Base-by-base conservation (phyloP, 2,797 vertebrate genomes). In the Carapus acus region DNA sequence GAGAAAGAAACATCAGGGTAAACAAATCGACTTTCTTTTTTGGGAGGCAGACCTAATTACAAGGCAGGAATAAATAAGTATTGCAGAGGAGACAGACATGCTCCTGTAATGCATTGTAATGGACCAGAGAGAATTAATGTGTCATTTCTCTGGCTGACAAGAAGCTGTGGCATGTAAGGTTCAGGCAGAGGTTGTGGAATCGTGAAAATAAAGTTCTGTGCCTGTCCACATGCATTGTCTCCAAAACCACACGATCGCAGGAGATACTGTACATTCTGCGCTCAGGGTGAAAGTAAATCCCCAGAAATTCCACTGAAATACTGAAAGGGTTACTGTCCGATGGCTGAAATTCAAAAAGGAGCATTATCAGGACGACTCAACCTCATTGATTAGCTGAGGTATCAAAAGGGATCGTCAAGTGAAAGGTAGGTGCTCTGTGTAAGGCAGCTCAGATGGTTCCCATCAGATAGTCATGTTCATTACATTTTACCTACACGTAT, bases 1-100 rank as follows among this genome's bases (percentile, higher is more conserved):
- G 80, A 84, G 80, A 80, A 82, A 80, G 78, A 85, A 85, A 78
- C 73, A 74, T 71, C 4, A 43, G 58, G 57, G 74, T 80, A 85
- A 85, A 87, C 82, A 87, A 84, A 86, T 86, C 29, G 67, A 71
- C 79, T 79, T 79, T 76, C n/a, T n/a, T n/a, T 80, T 62, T 63
- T 69, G 40, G 69, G 73, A 77, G 62, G 69, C 70, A 60, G 65
- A 58, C 72, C 79, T 85, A 84, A 86, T 88, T 86, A 85, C 72
- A 82, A 70, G 79, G 72, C 73, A 76, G 63, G 69, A 76, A 85
- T 85, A 81, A 83, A 85, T 82, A 79, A 79, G 71, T 67, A 72
- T 76, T 67, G 74, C 69, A 80, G 66, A 77, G 67, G 59, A 79
- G 69, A 63, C 65, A 65, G 56, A 67, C 71, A 62, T 17, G 48